These are phyloP conservation scores for Aphodius granarius DNA, from an alignment of 2,888 invertebrate species.

Conservation along the genomic window DNA sequence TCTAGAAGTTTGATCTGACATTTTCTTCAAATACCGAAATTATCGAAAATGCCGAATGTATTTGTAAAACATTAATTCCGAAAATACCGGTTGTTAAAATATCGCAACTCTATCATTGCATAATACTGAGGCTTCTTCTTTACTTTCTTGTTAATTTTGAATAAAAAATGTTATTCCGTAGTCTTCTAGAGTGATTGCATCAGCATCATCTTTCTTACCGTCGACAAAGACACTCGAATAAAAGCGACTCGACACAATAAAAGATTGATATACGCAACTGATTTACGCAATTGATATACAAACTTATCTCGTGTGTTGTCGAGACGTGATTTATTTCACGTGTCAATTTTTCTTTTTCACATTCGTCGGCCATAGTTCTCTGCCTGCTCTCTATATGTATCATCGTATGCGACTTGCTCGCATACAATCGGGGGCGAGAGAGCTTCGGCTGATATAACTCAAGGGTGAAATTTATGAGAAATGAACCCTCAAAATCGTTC, in stretches of 20 bases:
- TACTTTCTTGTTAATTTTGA: no score
- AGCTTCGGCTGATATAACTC: slow-evolving; percentile 29
- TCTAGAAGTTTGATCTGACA: no score
- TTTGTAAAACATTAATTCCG: no score
- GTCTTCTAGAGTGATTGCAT: no score
- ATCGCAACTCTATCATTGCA: no score
- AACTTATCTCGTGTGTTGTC: neutral
- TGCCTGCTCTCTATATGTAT: neutral
- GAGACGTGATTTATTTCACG: neutral
- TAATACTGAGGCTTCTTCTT: no score
- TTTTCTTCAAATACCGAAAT: no score
- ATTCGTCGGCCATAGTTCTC: neutral
- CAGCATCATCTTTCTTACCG: neutral
- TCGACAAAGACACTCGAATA: neutral
- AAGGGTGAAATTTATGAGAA: slow-evolving; percentile 53
- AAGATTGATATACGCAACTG: neutral
- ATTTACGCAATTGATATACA: no score
- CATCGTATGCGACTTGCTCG: neutral
- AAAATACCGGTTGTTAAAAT: no score
- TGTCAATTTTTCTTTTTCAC: neutral
- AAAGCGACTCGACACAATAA: neutral
- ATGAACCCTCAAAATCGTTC: slow-evolving; percentile 52
- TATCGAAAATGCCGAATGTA: no score
- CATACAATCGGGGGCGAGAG: neutral
- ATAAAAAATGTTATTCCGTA: no score